Percentiles rank a stretch among this genome's conserved stretches.
Conservation (phyloP, 2,888 invertebrate species). For the Xestoiulus laeticollis region DNA sequence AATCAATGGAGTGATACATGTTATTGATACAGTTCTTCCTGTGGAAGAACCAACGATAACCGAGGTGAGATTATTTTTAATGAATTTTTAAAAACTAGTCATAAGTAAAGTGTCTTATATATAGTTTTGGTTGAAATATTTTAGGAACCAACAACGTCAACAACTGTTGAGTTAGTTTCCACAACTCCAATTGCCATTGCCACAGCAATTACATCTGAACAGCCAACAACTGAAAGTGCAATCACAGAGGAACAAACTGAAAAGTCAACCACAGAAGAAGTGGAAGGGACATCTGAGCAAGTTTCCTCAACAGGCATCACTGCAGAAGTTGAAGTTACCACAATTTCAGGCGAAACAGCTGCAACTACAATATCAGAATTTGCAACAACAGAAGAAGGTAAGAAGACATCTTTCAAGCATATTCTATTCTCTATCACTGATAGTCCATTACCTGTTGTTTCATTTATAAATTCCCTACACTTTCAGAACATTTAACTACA, state of each 20-base stretch:
- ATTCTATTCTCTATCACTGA: neutral
- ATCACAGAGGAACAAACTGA: neutral
- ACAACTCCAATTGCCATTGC: neutral
- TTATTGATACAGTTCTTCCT: constrained; percentile 50
- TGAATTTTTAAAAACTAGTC: neutral
- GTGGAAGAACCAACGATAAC: neutral
- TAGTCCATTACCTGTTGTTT: too few species aligned
- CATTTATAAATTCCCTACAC: too few species aligned
- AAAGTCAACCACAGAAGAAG: neutral
- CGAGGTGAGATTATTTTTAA: neutral
- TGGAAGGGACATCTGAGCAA: constrained; percentile 9
- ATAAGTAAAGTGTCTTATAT: neutral
- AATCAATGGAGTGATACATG: constrained; percentile 50
- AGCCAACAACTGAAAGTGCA: neutral
- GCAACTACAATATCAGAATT: neutral
- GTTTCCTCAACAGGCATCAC: neutral
- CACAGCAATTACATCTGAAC: constrained; percentile 27
- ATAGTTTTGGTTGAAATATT: neutral
- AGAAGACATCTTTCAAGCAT: neutral
- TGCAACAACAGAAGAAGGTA: neutral
- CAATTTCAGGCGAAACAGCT: constrained; percentile 38
- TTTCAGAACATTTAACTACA: neutral
- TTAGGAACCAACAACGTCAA: neutral
- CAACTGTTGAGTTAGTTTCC: neutral
- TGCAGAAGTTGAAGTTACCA: neutral